Evolutionary conservation across 2,888 invertebrate species (phyloP).

Genomic region (Strigamia crassipes): DNA sequence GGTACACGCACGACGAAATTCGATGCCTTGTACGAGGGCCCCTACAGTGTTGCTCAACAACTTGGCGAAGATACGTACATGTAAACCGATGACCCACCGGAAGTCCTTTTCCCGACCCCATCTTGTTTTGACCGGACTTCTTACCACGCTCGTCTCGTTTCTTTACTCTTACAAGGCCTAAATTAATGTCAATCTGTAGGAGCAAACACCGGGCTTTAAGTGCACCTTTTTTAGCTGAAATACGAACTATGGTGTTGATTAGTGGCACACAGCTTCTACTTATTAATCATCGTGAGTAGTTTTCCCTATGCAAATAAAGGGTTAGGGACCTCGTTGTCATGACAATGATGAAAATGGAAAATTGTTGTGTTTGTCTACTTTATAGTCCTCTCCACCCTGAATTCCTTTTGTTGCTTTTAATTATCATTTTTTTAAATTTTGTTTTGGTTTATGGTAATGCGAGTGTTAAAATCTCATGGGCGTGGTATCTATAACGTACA

Average conservation of each 20-base stretch:
- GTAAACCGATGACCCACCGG: too few species aligned
- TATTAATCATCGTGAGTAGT: background rate
- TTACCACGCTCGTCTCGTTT: too few species aligned
- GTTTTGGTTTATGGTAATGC: slow-evolving; percentile 3
- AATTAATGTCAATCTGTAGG: background rate
- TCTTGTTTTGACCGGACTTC: too few species aligned
- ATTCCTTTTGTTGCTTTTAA: slow-evolving; percentile 14
- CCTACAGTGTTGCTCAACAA: too few species aligned
- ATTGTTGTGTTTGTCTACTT: background rate
- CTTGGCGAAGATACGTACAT: too few species aligned
- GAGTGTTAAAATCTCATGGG: background rate
- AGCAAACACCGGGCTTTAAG: background rate
- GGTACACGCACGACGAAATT: too few species aligned
- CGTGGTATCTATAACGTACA: background rate
- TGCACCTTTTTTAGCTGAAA: slow-evolving; percentile 10
- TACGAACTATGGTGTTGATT: background rate
- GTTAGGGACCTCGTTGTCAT: background rate
- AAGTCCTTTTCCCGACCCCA: too few species aligned
- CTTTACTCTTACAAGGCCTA: too few species aligned
- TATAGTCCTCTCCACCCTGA: background rate
- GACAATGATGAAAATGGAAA: slow-evolving; percentile 20
- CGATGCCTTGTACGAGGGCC: too few species aligned
- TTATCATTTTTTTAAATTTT: background rate
- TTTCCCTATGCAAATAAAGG: background rate
- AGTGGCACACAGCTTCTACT: background rate